Percentiles rank a stretch among this genome's conserved stretches.
phyloP scores from a whole-genome alignment of 2,888 invertebrate genomes.

The Esperia sulphurella region DNA sequence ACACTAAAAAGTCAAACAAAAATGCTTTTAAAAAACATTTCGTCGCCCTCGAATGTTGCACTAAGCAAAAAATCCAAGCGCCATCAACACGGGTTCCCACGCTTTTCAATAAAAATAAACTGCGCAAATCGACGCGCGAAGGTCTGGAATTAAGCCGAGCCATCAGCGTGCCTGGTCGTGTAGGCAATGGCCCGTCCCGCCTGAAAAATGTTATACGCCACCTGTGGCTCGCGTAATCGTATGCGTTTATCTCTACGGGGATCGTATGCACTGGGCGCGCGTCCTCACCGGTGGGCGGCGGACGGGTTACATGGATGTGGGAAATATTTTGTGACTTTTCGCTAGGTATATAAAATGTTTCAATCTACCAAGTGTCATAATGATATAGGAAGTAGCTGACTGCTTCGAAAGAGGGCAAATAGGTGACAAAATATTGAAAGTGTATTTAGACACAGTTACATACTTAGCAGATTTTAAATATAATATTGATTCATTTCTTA shows the following conservation, averaged over 20 bases:
- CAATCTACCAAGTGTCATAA: too few species aligned
- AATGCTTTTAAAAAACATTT: not conserved
- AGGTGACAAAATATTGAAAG: too few species aligned
- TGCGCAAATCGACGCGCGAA: constrained; percentile 55
- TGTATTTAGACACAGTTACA: too few species aligned
- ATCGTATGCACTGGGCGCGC: constrained; percentile 52
- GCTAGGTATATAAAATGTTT: too few species aligned
- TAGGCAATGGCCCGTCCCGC: constrained; percentile 29
- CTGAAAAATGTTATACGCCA: constrained; percentile 79
- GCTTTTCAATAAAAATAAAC: constrained; percentile 66
- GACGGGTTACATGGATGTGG: constrained; percentile 25
- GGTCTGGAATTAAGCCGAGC: constrained; percentile 62
- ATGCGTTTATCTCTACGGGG: constrained; percentile 72
- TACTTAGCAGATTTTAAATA: too few species aligned
- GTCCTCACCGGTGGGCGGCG: constrained; percentile 21
- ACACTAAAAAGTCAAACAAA: too few species aligned
- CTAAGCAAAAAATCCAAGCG: constrained; percentile 26
- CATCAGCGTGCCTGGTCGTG: constrained; percentile 22
- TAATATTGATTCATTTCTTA: too few species aligned
- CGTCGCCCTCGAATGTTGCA: too few species aligned
- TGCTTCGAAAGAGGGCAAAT: too few species aligned
- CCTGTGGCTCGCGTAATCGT: constrained; percentile 75
- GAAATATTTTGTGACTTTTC: not conserved
- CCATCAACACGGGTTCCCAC: constrained; percentile 40
- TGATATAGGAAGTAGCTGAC: too few species aligned